phyloP scores from a whole-genome alignment of 2,113 vertebrate genomes.

The Motacilla tschutschensis region DNA sequence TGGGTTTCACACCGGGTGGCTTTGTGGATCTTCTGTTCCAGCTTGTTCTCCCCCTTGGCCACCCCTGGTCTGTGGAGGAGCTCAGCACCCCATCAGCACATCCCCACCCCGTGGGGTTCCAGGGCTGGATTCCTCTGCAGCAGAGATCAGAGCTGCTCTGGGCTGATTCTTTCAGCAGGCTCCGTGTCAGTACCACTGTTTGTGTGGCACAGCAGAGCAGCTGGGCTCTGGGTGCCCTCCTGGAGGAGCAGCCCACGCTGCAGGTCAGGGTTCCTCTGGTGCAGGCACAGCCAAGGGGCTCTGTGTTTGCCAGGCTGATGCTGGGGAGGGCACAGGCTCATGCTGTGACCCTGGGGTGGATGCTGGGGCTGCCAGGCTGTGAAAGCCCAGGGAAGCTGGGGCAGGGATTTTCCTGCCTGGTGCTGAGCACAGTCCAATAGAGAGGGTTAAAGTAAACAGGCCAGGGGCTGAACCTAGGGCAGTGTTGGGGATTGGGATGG shows the following conservation, averaged over 20 bases:
- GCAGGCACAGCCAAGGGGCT: not conserved
- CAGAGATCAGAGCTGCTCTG: not conserved
- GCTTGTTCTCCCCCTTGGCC: not conserved
- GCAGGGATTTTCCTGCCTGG: not conserved
- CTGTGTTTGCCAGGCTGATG: not conserved
- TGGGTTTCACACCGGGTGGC: not conserved
- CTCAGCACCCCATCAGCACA: not conserved
- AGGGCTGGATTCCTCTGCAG: not conserved
- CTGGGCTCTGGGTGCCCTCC: not conserved
- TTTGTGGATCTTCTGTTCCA: not conserved
- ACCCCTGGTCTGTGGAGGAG: not conserved
- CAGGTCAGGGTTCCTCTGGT: not conserved
- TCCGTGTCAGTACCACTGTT: not conserved
- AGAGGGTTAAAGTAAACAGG: too few relatives aligned
- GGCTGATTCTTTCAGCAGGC: not conserved
- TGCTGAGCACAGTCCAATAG: not conserved
- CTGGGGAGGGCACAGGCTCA: not conserved
- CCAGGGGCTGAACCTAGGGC: not conserved
- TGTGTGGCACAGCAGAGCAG: not conserved
- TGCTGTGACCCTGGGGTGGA: not conserved
- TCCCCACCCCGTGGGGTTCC: not conserved
- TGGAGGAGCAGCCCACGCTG: rapidly evolving
- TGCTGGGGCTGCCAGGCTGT: not conserved
- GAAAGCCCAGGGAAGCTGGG: not conserved
- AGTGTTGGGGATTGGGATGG: rapidly evolving